phyloP scores from a whole-genome alignment of 1,140 invertebrate genomes.

The Drosophila setifemur region DNA sequence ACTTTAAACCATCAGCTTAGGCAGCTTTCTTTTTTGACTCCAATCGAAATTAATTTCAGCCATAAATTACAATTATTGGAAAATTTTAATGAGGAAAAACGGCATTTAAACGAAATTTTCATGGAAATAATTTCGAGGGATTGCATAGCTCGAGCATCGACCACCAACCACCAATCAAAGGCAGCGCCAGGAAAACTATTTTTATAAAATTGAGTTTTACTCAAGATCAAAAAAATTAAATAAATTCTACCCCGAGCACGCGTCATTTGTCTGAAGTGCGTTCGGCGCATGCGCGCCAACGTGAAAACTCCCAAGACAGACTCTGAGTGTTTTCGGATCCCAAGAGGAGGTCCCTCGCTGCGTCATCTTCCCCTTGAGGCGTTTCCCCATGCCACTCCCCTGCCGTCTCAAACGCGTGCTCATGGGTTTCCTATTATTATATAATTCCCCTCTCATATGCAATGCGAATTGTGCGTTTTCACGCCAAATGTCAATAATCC shows the following conservation, averaged over 20 bases:
- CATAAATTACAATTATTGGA: slow-evolving; percentile 74
- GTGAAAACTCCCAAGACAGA: neutral
- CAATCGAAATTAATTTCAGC: slow-evolving; percentile 26
- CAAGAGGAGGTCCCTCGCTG: slow-evolving; percentile 40
- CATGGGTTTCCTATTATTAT: slow-evolving; percentile 71
- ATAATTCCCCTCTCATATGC: slow-evolving; percentile 42
- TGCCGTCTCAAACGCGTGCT: slow-evolving; percentile 24
- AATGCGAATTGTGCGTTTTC: slow-evolving; percentile 68
- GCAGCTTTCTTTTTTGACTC: slow-evolving; percentile 19
- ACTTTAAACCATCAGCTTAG: slow-evolving; percentile 14
- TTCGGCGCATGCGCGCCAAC: slow-evolving; percentile 52
- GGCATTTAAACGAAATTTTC: slow-evolving; percentile 49
- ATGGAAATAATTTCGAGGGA: slow-evolving; percentile 35
- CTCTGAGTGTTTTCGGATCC: slow-evolving; percentile 35
- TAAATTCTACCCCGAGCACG: slow-evolving; percentile 54
- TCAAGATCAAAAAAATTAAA: slow-evolving; percentile 19
- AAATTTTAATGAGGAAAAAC: slow-evolving; percentile 71
- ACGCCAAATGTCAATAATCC: slow-evolving; percentile 65
- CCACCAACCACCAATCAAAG: slow-evolving; percentile 49
- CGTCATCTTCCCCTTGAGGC: slow-evolving; percentile 45
- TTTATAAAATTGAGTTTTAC: slow-evolving; percentile 38
- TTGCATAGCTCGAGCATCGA: slow-evolving; percentile 19
- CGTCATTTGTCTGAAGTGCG: slow-evolving; percentile 55
- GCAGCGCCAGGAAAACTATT: slow-evolving; percentile 48
- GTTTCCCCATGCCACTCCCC: slow-evolving; percentile 39